These are phyloP conservation scores for Thymelicus acteon DNA, from an alignment of 2,888 invertebrate species.

Conservation along the genomic window DNA sequence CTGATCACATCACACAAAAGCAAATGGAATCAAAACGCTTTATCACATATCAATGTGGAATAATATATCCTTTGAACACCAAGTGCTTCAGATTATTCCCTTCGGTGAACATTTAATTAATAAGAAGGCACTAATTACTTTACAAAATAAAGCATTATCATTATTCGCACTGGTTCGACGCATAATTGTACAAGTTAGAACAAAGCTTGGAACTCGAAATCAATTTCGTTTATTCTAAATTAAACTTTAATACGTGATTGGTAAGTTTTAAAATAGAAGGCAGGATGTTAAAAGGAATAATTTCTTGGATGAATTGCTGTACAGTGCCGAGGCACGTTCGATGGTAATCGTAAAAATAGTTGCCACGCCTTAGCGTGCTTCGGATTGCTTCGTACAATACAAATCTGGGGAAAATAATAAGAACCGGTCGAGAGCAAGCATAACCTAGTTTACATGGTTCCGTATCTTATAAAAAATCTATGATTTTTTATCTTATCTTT, in stretches of 20 bases:
- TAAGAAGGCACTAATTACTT: constrained; percentile 69
- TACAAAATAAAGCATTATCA: constrained; percentile 66
- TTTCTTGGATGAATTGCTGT: constrained; percentile 5
- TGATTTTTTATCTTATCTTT: no score
- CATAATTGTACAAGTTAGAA: constrained; percentile 19
- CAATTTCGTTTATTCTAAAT: not conserved
- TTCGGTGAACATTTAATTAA: constrained; percentile 63
- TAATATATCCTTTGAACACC: not conserved
- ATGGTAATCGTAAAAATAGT: constrained; percentile 69
- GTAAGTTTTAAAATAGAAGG: constrained; percentile 7
- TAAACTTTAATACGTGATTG: not conserved
- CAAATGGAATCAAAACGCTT: not conserved
- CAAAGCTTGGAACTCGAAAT: not conserved
- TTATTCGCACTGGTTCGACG: constrained; percentile 47
- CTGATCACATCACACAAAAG: no score
- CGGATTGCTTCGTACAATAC: constrained; percentile 4
- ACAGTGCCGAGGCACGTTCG: constrained; percentile 55
- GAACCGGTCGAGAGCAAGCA: no score
- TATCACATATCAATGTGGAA: not conserved
- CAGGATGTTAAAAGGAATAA: constrained; percentile 22
- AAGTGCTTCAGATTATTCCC: not conserved
- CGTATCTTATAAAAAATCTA: no score
- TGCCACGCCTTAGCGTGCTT: constrained; percentile 49
- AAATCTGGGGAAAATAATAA: constrained; percentile 5
- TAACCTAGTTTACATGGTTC: no score